Percentiles rank a stretch among this genome's conserved stretches.
phyloP scores from a whole-genome alignment of 2,797 vertebrate genomes.

The Phyllotis vaccarum region DNA sequence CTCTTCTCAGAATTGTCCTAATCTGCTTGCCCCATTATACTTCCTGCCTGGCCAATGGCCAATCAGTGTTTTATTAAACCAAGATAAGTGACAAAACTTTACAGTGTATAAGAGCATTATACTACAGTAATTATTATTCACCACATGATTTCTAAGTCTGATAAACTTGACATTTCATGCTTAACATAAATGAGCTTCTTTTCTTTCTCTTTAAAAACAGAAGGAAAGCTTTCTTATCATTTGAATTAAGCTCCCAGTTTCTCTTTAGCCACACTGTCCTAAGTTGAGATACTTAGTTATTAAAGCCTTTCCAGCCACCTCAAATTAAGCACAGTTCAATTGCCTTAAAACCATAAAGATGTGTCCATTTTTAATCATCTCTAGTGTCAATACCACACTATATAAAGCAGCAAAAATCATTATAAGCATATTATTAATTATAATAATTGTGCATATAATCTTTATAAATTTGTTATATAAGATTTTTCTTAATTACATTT shows the following conservation, averaged over 20 bases:
- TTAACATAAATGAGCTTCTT: neutral
- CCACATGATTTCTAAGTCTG: constrained; percentile 2
- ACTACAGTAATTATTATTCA: no score
- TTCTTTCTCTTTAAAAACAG: constrained; percentile 16
- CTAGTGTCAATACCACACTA: constrained; percentile 66
- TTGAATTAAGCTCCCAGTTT: neutral
- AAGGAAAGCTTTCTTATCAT: neutral
- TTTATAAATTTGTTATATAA: constrained; percentile 52
- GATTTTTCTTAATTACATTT: constrained; percentile 34
- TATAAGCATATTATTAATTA: neutral
- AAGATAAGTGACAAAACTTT: no score
- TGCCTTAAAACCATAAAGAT: neutral
- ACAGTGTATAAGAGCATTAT: no score
- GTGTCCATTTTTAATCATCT: constrained; percentile 42
- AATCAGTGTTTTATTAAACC: no score
- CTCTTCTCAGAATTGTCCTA: no score
- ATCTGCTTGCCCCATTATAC: no score
- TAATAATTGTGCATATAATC: neutral
- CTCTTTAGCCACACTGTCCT: neutral
- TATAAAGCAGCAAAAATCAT: constrained; percentile 28
- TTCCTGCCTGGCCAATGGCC: no score
- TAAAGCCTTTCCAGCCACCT: neutral
- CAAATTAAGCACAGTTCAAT: neutral
- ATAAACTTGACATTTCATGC: neutral
- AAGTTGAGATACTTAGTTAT: fast-evolving